These are phyloP conservation scores for Benthosema pterotum DNA, from an alignment of 2,797 vertebrate genomes.

Conservation along the genomic window DNA sequence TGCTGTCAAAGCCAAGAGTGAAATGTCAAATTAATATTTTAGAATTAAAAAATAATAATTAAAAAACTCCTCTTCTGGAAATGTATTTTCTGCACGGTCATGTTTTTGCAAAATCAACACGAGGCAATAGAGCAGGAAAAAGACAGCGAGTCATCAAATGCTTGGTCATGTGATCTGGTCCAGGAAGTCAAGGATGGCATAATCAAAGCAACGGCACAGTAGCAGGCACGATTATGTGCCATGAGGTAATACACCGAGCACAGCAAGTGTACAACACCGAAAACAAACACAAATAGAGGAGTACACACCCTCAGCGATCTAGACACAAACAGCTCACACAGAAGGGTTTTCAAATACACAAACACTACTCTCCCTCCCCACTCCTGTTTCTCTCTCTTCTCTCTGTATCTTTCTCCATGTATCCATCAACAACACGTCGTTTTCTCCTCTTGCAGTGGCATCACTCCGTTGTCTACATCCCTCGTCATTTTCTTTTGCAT, in stretches of 20 bases:
- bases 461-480: constrained; percentile 26
- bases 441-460: background rate
- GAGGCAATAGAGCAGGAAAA: constrained; percentile 7
- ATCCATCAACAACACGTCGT: background rate
- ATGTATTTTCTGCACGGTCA: no score
- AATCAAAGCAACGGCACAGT: background rate
- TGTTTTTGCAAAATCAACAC: constrained; percentile 2
- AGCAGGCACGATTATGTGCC: no score
- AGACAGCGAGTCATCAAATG: background rate
- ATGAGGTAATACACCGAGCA: no score
- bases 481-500: constrained; percentile 16
- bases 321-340: constrained; percentile 31
- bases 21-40: no score
- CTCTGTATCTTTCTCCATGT: background rate
- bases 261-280: background rate
- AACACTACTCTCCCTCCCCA: constrained; percentile 31
- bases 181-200: constrained; percentile 19
- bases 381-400: constrained; percentile 9
- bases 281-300: no score
- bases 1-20: no score
- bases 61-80: no score
- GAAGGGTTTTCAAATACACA: background rate
- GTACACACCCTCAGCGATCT: constrained; percentile 22
- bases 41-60: no score
- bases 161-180: constrained; percentile 36